Evolutionary conservation across 1,140 invertebrate genomes (phyloP).

Genomic region (Asobara japonica): DNA sequence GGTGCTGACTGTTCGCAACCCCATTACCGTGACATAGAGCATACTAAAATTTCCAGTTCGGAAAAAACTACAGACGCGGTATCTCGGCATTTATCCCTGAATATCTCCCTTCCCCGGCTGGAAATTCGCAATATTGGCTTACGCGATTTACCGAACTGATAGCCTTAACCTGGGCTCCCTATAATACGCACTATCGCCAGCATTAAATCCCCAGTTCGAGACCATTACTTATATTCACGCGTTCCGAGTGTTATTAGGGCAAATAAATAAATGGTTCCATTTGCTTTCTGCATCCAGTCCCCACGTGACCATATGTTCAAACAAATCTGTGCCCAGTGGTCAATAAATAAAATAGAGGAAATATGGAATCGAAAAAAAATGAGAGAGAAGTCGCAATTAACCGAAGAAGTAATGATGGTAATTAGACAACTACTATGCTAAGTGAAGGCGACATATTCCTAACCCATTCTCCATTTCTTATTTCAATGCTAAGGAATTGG

Average conservation of each 20-base stretch:
- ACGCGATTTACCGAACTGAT: conserved; percentile 47
- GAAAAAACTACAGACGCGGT: conserved; percentile 2
- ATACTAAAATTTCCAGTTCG: conserved; percentile 27
- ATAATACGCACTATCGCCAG: conserved; percentile 14
- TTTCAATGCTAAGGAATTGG: too few species aligned
- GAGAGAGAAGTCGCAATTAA: too few species aligned
- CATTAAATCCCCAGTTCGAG: neutral
- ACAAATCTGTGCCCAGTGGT: too few species aligned
- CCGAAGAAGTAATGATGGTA: too few species aligned
- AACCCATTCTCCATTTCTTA: too few species aligned
- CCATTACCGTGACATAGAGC: conserved; percentile 10
- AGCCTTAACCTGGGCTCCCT: conserved; percentile 36
- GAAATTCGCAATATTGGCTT: conserved; percentile 50
- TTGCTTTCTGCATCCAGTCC: too few species aligned
- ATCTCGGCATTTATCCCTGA: neutral
- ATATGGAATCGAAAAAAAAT: too few species aligned
- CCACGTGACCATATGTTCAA: too few species aligned
- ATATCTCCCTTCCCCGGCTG: neutral
- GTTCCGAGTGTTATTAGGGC: conserved; percentile 8
- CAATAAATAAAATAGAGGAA: too few species aligned
- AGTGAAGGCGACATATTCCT: too few species aligned
- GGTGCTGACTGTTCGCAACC: conserved; percentile 42
- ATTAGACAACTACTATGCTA: too few species aligned
- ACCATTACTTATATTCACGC: conserved; percentile 25
- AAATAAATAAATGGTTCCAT: neutral